Evolutionary conservation across 1,140 invertebrate genomes (phyloP), one percentile per base, ranked within the genome.

Genomic region (Archegozetes longisetosus): DNA sequence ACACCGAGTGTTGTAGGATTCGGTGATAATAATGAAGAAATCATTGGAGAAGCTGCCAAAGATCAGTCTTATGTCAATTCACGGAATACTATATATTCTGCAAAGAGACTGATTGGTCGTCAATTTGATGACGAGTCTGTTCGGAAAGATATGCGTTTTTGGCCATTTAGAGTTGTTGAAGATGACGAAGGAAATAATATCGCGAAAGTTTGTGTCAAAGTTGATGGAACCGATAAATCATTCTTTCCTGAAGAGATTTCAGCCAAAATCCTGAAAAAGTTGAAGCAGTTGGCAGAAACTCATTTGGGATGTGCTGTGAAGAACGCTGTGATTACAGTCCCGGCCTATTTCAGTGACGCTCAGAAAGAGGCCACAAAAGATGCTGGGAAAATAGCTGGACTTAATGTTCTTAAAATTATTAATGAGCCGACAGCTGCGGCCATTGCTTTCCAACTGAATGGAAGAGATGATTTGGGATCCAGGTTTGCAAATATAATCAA

Each of bases 31-130:
- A 55, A 46, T 55, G 60, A 61, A 63, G 6, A 22, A 53, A 9
- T 77, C 28, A 75, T 78, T 55, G 76, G 76, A 27, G 76, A 78
- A 65, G 71, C 74, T 1, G 76, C 76, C 22, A 78, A 78, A 67
- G 78, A 77, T 64, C 77, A 78, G 65, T 71, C 74, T 13, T 75
- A 76, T 28, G 88, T 92, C 84, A 95, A 96, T 72, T 88, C 90
- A 58, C 84, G 83, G 69, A 95, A 96, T 79, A 95, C 92, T 60
- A 86, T 97, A 72, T 97, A 95, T 74, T 87, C 77, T 64, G 71
- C 70, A n/a, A 72, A 74, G 58, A 68, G 72, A 49, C 54, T 72
- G 12, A 72, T 74, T 59, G 72, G 72, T 58, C 66, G 73, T 50
- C 64, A 69, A 17, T 72, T 67, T 64, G 67, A 69, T 51, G 74